Evolutionary conservation across 2,797 vertebrate genomes (phyloP).

Genomic region (Ambastaia sidthimunki): DNA sequence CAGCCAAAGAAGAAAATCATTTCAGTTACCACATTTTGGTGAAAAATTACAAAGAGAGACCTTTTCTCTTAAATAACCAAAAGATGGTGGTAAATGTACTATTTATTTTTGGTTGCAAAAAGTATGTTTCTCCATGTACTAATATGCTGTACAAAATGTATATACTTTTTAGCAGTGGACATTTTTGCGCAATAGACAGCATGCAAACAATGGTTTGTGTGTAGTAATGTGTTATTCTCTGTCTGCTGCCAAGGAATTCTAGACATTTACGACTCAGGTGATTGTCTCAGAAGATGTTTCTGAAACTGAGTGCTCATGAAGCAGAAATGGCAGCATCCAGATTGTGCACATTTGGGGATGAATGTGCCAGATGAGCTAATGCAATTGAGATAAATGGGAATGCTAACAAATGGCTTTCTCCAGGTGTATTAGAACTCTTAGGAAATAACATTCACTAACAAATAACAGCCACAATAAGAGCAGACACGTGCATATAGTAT

Average conservation of each 20-base stretch:
- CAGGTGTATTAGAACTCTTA: slow-evolving; percentile 2
- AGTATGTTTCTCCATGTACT: background rate
- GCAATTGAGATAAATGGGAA: background rate
- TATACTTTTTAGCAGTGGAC: background rate
- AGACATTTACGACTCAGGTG: background rate
- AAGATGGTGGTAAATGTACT: background rate
- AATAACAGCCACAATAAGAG: background rate
- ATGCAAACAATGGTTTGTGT: too few relatives aligned
- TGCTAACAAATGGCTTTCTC: background rate
- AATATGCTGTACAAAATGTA: background rate
- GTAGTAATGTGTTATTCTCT: background rate
- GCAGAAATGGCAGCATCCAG: slow-evolving; percentile 6
- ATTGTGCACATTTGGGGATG: background rate
- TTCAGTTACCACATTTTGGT: background rate
- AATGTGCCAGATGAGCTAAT: background rate
- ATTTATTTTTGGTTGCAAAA: background rate
- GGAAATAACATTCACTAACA: background rate
- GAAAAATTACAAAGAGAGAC: too few relatives aligned
- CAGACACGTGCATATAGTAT: background rate
- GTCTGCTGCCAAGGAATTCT: background rate
- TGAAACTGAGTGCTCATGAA: background rate
- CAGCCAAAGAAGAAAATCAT: too few relatives aligned
- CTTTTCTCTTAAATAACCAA: background rate
- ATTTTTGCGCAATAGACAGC: background rate
- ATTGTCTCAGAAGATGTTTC: background rate